Evolutionary conservation across 2,888 invertebrate genomes (phyloP).

Genomic region (Gnatocerus cornutus): DNA sequence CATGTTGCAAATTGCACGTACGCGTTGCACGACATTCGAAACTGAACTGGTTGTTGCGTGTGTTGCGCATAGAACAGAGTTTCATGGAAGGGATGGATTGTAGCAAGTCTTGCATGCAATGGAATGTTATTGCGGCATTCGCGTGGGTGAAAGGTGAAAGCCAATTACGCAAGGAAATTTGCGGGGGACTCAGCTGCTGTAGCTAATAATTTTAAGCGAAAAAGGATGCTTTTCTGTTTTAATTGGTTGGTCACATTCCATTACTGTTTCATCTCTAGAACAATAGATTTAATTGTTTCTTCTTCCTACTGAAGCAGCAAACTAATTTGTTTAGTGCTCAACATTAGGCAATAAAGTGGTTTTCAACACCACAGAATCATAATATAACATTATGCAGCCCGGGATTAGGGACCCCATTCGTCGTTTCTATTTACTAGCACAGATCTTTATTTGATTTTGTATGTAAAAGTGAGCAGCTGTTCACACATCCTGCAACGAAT

Average conservation of each 20-base stretch:
- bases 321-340: too few species aligned
- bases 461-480: conserved; percentile 9
- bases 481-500: conserved; percentile 10
- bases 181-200: too few species aligned
- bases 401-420: not conserved
- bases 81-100: conserved; percentile 1
- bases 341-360: too few species aligned
- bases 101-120: conserved; percentile 36
- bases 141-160: not conserved
- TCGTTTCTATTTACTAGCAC: not conserved
- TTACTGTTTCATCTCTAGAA: too few species aligned
- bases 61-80: conserved; percentile 1
- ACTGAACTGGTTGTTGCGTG: conserved; percentile 9
- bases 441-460: conserved; percentile 5
- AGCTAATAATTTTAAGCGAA: too few species aligned
- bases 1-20: conserved; percentile 15
- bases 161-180: not conserved
- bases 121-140: conserved; percentile 8
- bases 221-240: too few species aligned
- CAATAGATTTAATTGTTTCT: too few species aligned
- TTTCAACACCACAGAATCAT: too few species aligned
- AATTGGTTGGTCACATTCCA: too few species aligned
- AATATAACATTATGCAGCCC: not conserved
- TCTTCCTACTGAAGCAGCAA: too few species aligned
- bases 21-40: conserved; percentile 15